Conservation (phyloP, 2,888 invertebrate genomes). For the Hypselothyrea guttata region DNA sequence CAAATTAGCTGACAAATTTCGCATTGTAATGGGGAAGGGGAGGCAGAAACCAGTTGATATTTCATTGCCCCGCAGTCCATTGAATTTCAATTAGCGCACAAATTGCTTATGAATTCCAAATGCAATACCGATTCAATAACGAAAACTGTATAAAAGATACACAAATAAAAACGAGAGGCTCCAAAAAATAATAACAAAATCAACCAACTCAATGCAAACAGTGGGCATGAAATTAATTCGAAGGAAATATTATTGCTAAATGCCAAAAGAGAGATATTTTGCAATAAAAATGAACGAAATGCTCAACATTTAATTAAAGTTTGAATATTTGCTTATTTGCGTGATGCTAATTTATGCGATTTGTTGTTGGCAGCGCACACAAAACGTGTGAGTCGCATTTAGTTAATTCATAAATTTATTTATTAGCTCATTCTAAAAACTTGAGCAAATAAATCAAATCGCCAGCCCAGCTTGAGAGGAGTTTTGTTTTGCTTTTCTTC, state of each 20-base stretch:
- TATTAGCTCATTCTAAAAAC: conserved; percentile 42
- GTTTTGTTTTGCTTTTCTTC: not conserved
- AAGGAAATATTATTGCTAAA: conserved; percentile 61
- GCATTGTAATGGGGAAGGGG: conserved; percentile 34
- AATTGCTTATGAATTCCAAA: conserved; percentile 59
- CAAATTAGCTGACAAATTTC: conserved; percentile 21
- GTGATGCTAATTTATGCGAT: conserved; percentile 9
- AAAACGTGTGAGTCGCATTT: conserved; percentile 36
- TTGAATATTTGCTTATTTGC: conserved; percentile 16
- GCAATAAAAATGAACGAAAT: not conserved
- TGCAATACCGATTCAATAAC: conserved; percentile 56
- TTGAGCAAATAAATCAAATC: conserved; percentile 36
- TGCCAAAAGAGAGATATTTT: conserved; percentile 11
- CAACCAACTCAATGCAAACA: conserved; percentile 33
- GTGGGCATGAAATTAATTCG: conserved; percentile 54
- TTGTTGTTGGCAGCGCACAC: not conserved
- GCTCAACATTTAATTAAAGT: conserved; percentile 8
- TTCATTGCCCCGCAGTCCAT: conserved; percentile 34
- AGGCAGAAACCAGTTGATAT: not conserved
- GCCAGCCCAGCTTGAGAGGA: conserved; percentile 5
- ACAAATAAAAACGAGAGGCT: conserved; percentile 19
- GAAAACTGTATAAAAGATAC: conserved; percentile 32
- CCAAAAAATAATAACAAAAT: conserved; percentile 5
- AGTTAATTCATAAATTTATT: conserved; percentile 37
- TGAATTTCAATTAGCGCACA: conserved; percentile 67